Evolutionary conservation across 2,797 vertebrate species (phyloP).

Genomic region (Austrolebias charrua): DNA sequence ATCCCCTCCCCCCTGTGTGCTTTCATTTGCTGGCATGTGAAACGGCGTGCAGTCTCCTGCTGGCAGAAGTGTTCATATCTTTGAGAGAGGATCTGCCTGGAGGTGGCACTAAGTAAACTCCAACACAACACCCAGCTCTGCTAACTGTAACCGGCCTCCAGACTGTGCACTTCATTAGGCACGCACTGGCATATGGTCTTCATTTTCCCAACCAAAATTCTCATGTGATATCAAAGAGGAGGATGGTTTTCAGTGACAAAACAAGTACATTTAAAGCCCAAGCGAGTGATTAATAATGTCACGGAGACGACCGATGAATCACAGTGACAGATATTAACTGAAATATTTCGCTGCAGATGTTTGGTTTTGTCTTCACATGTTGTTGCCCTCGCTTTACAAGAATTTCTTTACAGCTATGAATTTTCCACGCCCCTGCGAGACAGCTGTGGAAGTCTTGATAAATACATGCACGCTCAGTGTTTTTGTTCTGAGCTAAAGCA

Average conservation of each 20-base stretch:
- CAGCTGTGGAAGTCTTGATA: constrained; percentile 7
- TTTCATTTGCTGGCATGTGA: constrained; percentile 28
- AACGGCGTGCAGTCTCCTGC: constrained; percentile 58
- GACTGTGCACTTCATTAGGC: constrained; percentile 92
- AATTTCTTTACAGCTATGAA: constrained; percentile 24
- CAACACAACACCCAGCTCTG: constrained; percentile 78
- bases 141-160: constrained; percentile 73
- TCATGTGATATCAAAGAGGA: constrained; percentile 89
- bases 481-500: neutral
- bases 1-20: constrained; percentile 5
- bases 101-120: constrained; percentile 65
- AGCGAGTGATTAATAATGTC: constrained; percentile 90
- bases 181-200: constrained; percentile 89
- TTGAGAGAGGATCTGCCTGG: constrained; percentile 62
- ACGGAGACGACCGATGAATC: constrained; percentile 87
- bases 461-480: neutral
- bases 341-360: constrained; percentile 73
- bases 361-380: constrained; percentile 69
- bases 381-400: constrained; percentile 57
- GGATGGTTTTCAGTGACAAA: constrained; percentile 82
- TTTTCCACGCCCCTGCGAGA: constrained; percentile 38
- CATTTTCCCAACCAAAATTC: constrained; percentile 88
- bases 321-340: constrained; percentile 81
- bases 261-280: constrained; percentile 87
- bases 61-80: constrained; percentile 58